These are phyloP conservation scores for Xerus inauris DNA, from an alignment of 2,113 vertebrate species.

Conservation along the genomic window DNA sequence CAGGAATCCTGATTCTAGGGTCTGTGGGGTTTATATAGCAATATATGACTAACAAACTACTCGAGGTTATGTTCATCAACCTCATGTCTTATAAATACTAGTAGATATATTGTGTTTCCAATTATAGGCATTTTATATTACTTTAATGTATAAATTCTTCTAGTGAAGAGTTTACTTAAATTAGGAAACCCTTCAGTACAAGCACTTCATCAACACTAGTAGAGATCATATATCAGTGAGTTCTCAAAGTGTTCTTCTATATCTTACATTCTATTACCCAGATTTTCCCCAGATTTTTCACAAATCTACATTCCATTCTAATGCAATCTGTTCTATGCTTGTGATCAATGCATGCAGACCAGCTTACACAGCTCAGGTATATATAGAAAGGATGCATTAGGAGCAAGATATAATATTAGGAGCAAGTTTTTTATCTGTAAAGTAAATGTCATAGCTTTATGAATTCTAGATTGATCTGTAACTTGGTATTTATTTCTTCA, in stretches of 20 bases:
- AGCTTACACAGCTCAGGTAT: background rate
- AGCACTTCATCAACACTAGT: background rate
- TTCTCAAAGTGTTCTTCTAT: background rate
- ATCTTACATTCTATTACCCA: background rate
- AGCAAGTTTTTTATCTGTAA: background rate
- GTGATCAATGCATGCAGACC: background rate
- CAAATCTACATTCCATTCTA: background rate
- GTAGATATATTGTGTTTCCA: background rate
- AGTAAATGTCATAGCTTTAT: background rate
- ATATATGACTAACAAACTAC: background rate
- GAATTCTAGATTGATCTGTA: background rate
- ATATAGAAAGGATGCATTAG: background rate
- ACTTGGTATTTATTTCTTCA: background rate
- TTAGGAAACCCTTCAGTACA: background rate
- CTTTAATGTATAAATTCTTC: background rate
- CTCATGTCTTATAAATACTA: background rate
- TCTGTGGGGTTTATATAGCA: background rate
- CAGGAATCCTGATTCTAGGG: background rate
- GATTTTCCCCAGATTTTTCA: too few species aligned
- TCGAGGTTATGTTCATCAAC: background rate
- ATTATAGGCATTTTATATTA: background rate
- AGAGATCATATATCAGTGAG: background rate
- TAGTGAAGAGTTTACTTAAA: background rate
- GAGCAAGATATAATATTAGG: background rate
- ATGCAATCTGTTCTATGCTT: background rate